A percentile compares a stretch with the other conserved stretches of the same genome.
These are phyloP conservation scores for Tuta absoluta DNA, from an alignment of 2,888 invertebrate species.

Conservation along the genomic window DNA sequence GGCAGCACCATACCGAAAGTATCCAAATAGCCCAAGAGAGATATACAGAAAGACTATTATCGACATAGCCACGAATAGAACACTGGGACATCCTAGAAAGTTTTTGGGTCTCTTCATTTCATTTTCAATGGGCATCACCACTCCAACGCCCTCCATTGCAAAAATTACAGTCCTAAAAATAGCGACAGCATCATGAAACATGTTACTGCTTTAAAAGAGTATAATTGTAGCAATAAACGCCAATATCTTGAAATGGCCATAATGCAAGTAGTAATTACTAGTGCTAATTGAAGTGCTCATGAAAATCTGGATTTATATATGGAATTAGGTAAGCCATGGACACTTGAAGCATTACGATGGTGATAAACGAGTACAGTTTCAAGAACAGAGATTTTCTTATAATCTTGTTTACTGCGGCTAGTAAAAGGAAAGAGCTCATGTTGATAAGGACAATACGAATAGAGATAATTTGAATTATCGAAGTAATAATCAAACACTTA, in stretches of 20 bases:
- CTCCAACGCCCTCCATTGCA: constrained; percentile 97
- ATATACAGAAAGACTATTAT: constrained; percentile 90
- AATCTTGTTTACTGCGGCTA: constrained; percentile 11
- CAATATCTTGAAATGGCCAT: background rate
- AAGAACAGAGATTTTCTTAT: constrained; percentile 14
- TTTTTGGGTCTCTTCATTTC: constrained; percentile 91
- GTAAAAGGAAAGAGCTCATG: constrained; percentile 12
- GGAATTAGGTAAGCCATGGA: background rate
- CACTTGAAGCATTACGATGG: constrained; percentile 6
- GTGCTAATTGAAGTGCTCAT: background rate
- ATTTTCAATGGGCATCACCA: constrained; percentile 96
- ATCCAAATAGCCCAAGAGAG: constrained; percentile 93
- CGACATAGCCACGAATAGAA: constrained; percentile 92
- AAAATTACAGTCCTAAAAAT: constrained; percentile 92
- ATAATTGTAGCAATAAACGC: background rate
- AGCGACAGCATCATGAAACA: background rate
- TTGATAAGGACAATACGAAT: constrained; percentile 6
- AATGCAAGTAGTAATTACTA: background rate
- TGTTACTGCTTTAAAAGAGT: background rate
- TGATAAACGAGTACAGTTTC: background rate
- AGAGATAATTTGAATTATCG: constrained; percentile 18
- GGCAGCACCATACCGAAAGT: constrained; percentile 88
- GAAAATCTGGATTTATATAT: background rate
- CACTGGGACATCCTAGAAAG: constrained; percentile 90
- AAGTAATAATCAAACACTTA: constrained; percentile 4